phyloP scores from a whole-genome alignment of 2,113 vertebrate genomes.

The Heterotilapia buettikoferi region DNA sequence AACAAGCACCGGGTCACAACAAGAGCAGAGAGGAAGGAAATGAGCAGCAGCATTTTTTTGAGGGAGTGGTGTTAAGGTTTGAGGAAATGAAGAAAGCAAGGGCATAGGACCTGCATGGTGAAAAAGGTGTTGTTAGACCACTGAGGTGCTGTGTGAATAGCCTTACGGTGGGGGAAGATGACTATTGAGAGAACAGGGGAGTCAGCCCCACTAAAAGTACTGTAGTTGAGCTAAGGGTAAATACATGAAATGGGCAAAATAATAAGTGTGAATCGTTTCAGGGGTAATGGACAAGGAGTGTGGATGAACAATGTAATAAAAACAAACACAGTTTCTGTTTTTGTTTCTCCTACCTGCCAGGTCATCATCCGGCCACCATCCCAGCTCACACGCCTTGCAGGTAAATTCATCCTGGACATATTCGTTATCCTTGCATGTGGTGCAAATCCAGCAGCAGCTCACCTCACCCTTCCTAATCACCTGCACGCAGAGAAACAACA shows the following conservation, averaged over 20 bases:
- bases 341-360: constrained; percentile 78
- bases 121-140: constrained; percentile 19
- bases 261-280: neutral
- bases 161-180: neutral
- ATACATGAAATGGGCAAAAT: neutral
- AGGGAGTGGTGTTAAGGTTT: neutral
- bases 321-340: neutral
- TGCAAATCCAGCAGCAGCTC: constrained; percentile 99
- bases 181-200: neutral
- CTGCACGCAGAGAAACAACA: constrained; percentile 59
- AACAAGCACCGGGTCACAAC: constrained; percentile 51
- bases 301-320: neutral
- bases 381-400: constrained; percentile 93
- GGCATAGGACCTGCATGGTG: neutral
- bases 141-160: neutral
- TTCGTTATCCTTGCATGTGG: constrained; percentile 96
- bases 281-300: neutral
- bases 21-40: constrained; percentile 10
- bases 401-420: constrained; percentile 96
- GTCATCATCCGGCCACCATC: constrained; percentile 90
- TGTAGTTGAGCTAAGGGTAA: neutral
- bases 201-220: neutral
- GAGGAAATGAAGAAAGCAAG: neutral
- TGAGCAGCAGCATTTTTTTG: neutral
- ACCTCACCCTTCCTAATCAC: constrained; percentile 98